Percentiles rank a stretch among this genome's conserved stretches.
phyloP scores from a whole-genome alignment of 1,140 invertebrate genomes.

The Microplitis mediator region DNA sequence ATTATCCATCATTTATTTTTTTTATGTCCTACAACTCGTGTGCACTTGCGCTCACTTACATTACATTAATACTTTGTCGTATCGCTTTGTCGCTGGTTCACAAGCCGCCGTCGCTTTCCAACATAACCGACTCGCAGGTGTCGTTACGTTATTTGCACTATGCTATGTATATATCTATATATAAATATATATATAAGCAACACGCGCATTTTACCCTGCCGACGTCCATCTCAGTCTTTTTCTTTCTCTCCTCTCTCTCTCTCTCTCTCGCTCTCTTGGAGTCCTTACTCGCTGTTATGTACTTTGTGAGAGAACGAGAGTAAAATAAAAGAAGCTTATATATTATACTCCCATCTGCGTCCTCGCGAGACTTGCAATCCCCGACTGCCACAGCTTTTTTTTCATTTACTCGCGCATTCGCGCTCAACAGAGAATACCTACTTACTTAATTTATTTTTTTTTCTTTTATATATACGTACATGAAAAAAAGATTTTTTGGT shows the following conservation, averaged over 20 bases:
- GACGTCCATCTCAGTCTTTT: background rate
- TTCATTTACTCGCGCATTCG: conserved; percentile 21
- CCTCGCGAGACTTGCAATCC: conserved; percentile 11
- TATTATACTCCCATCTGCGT: conserved; percentile 19
- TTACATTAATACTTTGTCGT: conserved; percentile 5
- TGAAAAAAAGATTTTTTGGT: too few species aligned
- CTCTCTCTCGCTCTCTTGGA: too few species aligned
- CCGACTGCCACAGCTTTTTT: conserved; percentile 2
- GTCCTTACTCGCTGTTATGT: too few species aligned
- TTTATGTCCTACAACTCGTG: background rate
- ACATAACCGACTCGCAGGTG: conserved; percentile 21
- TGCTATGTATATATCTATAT: background rate
- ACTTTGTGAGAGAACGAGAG: conserved; percentile 12
- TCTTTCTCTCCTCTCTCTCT: too few species aligned
- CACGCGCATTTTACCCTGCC: conserved; percentile 1
- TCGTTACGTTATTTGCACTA: conserved; percentile 8
- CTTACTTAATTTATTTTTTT: background rate
- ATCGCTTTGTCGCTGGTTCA: conserved; percentile 18
- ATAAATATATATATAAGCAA: background rate
- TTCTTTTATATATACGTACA: too few species aligned
- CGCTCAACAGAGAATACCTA: background rate
- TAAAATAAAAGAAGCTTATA: conserved; percentile 22
- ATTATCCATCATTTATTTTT: conserved; percentile 26
- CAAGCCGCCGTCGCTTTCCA: background rate
- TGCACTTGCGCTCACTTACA: conserved; percentile 14